These are phyloP conservation scores for Chaetura pelagica DNA, from an alignment of 2,113 vertebrate genomes.

Conservation along the genomic window DNA sequence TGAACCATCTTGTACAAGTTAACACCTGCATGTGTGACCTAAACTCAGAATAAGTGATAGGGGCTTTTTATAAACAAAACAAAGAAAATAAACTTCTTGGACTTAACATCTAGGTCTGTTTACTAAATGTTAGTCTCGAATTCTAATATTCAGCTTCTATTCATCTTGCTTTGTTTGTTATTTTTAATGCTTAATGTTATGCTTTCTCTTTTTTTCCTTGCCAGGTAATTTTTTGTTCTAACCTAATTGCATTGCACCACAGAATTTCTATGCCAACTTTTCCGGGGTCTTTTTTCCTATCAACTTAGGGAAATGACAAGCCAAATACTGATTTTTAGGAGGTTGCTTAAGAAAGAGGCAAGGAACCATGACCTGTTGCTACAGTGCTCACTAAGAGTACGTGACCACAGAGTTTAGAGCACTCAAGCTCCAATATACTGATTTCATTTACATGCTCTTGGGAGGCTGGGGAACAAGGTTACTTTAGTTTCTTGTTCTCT, in stretches of 20 bases:
- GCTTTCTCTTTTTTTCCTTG: slow-evolving; percentile 18
- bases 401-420: not conserved
- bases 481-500: not conserved
- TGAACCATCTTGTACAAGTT: slow-evolving; percentile 25
- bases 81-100: slow-evolving; percentile 27
- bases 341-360: not conserved
- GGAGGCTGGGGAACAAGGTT: not conserved
- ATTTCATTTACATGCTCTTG: not conserved
- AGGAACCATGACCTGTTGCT: not conserved
- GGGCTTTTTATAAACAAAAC: slow-evolving; percentile 24
- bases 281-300: not conserved
- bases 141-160: slow-evolving; percentile 21
- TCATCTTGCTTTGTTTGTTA: slow-evolving; percentile 42
- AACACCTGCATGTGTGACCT: slow-evolving; percentile 8
- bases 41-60: not conserved
- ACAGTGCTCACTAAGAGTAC: not conserved
- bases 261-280: not conserved
- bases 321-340: not conserved
- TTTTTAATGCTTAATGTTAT: not conserved
- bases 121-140: slow-evolving; percentile 34
- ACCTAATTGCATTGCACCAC: not conserved
- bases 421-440: not conserved
- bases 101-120: slow-evolving; percentile 45
- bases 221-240: slow-evolving; percentile 48
- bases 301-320: not conserved